phyloP scores from a whole-genome alignment of 92 coral and sea anemone species.

The Palythoa heliodiscus region DNA sequence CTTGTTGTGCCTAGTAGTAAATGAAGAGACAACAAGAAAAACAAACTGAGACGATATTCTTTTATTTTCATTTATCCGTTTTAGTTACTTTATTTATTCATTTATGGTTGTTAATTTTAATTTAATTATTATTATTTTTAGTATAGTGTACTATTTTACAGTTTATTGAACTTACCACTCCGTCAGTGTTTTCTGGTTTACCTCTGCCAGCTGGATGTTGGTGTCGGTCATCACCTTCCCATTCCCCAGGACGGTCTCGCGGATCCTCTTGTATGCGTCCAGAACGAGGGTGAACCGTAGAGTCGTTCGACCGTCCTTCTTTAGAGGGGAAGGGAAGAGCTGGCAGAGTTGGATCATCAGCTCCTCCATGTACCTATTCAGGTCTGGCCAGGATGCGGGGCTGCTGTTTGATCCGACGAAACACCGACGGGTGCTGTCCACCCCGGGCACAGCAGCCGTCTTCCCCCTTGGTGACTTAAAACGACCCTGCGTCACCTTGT shows the following conservation, averaged over 20 bases:
- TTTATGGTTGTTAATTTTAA: too few relatives aligned
- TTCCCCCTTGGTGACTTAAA: neutral
- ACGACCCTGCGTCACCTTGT: slow-evolving; percentile 16
- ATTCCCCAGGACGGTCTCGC: neutral
- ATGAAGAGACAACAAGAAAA: neutral
- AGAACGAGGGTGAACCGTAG: neutral
- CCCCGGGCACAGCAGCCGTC: slow-evolving; percentile 12
- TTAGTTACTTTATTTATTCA: too few relatives aligned
- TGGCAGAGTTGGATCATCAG: neutral
- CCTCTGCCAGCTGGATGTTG: slow-evolving; percentile 18
- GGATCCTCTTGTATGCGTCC: neutral
- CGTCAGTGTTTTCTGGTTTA: neutral
- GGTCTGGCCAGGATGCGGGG: slow-evolving; percentile 4
- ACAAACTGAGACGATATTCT: neutral
- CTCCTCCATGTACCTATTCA: slow-evolving; percentile 13
- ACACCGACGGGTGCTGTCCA: slow-evolving; percentile 37
- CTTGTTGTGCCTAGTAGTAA: neutral
- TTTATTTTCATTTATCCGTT: too few relatives aligned
- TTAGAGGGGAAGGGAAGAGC: neutral
- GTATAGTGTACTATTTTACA: neutral
- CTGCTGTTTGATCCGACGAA: slow-evolving; percentile 22
- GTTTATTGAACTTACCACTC: neutral
- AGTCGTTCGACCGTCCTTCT: neutral
- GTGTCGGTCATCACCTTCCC: neutral
- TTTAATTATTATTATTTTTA: too few relatives aligned